Evolutionary conservation across 2,888 invertebrate genomes (phyloP).

Genomic region (Chaetoderma sp.): DNA sequence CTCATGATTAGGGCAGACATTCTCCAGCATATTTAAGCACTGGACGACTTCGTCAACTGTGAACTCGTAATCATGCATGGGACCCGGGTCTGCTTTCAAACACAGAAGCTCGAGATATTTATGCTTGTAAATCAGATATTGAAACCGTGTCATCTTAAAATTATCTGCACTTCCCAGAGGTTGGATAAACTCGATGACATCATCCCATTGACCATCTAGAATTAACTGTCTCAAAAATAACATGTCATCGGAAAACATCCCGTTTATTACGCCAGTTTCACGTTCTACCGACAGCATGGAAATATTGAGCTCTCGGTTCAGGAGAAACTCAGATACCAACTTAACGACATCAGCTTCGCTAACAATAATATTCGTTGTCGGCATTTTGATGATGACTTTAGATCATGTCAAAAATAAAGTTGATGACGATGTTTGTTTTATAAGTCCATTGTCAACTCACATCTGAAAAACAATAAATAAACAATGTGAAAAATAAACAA

Average conservation of each 20-base stretch:
- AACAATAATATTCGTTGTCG: conserved; percentile 56
- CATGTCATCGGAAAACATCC: conserved; percentile 89
- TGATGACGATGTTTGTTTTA: too few species aligned
- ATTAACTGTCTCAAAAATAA: conserved; percentile 93
- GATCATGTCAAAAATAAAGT: too few species aligned
- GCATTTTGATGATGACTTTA: conserved; percentile 58
- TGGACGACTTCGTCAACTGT: conserved; percentile 95
- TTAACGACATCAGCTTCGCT: conserved; percentile 73
- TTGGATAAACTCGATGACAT: conserved; percentile 94
- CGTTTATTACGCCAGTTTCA: conserved; percentile 82
- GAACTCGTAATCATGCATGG: conserved; percentile 81
- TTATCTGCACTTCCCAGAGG: conserved; percentile 81
- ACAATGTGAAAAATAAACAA: too few species aligned
- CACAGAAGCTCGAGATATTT: conserved; percentile 94
- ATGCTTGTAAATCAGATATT: conserved; percentile 88
- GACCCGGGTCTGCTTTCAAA: conserved; percentile 84
- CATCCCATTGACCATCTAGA: conserved; percentile 98
- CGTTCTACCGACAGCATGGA: conserved; percentile 88
- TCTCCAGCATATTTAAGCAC: conserved; percentile 89
- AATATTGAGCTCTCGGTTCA: conserved; percentile 90
- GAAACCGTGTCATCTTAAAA: conserved; percentile 87
- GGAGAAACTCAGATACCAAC: conserved; percentile 71
- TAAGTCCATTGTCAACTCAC: too few species aligned
- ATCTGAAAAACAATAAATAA: too few species aligned
- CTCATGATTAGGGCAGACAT: conserved; percentile 89